Conservation (phyloP, 2,797 vertebrate genomes). For the Paratrypauchen microcephalus region DNA sequence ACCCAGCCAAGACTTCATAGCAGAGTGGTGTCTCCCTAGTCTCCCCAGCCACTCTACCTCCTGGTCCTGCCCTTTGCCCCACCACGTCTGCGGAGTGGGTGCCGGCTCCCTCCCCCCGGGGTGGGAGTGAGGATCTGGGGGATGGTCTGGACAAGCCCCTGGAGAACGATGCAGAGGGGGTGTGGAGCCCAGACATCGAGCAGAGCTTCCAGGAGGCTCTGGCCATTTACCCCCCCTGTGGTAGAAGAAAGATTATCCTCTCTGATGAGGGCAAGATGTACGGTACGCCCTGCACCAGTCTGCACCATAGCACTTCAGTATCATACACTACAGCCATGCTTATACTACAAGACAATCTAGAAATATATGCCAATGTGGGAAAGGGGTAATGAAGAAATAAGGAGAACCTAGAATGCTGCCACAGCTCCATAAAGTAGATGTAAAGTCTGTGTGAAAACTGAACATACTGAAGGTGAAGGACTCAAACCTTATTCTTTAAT, state of each 20-base stretch:
- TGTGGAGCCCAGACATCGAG: constrained; percentile 95
- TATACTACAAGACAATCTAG: not conserved
- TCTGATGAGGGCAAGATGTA: constrained; percentile 99
- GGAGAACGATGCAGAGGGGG: constrained; percentile 92
- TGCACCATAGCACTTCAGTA: not conserved
- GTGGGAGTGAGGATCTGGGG: constrained; percentile 89
- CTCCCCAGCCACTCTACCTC: constrained; percentile 24
- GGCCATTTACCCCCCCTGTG: constrained; percentile 94
- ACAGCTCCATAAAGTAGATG: too few species aligned
- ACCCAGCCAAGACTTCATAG: constrained; percentile 34
- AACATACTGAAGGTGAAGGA: not conserved
- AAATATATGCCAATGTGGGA: not conserved
- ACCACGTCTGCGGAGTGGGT: constrained; percentile 97
- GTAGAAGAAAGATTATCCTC: constrained; percentile 94
- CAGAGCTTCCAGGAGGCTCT: constrained; percentile 97
- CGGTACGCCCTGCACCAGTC: constrained; percentile 80
- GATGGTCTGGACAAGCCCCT: constrained; percentile 90
- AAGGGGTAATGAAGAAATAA: not conserved
- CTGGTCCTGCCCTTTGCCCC: constrained; percentile 65
- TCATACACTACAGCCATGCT: not conserved
- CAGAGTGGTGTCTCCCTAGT: constrained; percentile 9
- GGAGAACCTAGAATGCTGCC: too few species aligned
- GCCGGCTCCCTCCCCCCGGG: constrained; percentile 92
- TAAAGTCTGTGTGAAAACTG: too few species aligned
- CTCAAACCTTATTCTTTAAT: not conserved